phyloP scores from a whole-genome alignment of 2,113 vertebrate genomes.

The Silurus asotus region DNA sequence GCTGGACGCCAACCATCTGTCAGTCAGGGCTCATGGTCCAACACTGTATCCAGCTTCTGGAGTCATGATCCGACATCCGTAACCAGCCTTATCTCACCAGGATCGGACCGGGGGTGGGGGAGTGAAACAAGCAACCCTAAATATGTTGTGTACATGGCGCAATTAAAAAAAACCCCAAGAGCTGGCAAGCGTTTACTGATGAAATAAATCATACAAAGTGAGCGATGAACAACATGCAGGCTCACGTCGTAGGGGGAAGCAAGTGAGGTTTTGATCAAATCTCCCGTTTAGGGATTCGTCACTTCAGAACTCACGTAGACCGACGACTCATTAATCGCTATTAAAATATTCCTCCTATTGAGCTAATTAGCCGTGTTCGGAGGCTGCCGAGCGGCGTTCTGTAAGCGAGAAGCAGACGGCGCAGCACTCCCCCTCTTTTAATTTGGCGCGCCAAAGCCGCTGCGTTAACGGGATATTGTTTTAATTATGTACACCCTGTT shows the following conservation, averaged over 20 bases:
- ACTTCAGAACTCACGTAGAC: constrained; percentile 46
- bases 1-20: constrained; percentile 43
- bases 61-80: background rate
- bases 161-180: background rate
- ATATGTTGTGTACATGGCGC: background rate
- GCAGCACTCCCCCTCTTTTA: constrained; percentile 59
- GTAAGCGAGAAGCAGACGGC: constrained; percentile 47
- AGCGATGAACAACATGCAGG: background rate
- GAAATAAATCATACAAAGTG: background rate
- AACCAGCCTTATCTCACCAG: background rate
- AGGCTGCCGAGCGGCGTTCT: constrained; percentile 26
- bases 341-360: constrained; percentile 62
- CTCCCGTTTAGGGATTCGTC: constrained; percentile 34
- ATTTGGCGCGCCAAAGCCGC: constrained; percentile 69
- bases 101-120: background rate
- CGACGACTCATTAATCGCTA: constrained; percentile 55
- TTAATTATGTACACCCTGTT: constrained; percentile 68
- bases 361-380: constrained; percentile 54
- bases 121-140: background rate
- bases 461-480: constrained; percentile 66
- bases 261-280: constrained; percentile 32
- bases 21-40: background rate
- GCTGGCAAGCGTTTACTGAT: background rate
- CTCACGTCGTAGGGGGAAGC: background rate
- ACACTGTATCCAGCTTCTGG: constrained; percentile 8